Evolutionary conservation across 53 echinoderm and acorn worm species (phyloP), one percentile per base, ranked within the genome.

Genomic region (Echinarachnius parma): DNA sequence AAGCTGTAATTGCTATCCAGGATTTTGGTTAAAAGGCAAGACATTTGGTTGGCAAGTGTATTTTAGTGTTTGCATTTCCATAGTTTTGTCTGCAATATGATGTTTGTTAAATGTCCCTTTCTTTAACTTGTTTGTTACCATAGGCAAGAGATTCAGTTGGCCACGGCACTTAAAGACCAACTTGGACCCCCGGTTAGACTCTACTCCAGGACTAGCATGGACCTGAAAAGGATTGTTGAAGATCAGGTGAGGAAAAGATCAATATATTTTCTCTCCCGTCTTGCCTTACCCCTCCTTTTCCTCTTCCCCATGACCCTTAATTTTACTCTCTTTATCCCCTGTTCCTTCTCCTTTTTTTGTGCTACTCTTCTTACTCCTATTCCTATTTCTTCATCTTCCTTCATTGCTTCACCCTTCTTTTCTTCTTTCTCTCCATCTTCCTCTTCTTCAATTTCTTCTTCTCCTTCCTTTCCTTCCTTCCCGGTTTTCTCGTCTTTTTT

Each of bases 191-290:
- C 64, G 49, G 77, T 86, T 49, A 66, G 78, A 9, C 84, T 91
- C 34, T 81, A 88, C 21, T 76, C 78, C 42, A 85, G 98, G 20
- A 98, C 85, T 18, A 84, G 70, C 59, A 75, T 92, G 48, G 98
- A 98, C 49, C 85, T 98, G 33, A 91, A 98, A 67, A 82, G 98
- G 62, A 91, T 98, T 30, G 91, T 98, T 18, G 98, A 98, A 75
- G 98, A 98, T 46, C 98, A 98, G 82, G 94, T 94, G 84, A 60
- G 50, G 15, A 13, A 44, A 44, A 44, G 11, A 5, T 61, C 14
- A 2, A 34, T 34, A 5, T 5, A 32, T 61, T 13, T 36, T 61
- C 10, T 61, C 61, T 61, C n/a, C n/a, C n/a, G n/a, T n/a, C n/a
- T n/a, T n/a, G n/a, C n/a, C n/a, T n/a, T n/a, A 53, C 9, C 21